Evolutionary conservation across 2,113 vertebrate genomes (phyloP), one percentile per base, ranked within the genome.

Genomic region (Psittacara wagleri): DNA sequence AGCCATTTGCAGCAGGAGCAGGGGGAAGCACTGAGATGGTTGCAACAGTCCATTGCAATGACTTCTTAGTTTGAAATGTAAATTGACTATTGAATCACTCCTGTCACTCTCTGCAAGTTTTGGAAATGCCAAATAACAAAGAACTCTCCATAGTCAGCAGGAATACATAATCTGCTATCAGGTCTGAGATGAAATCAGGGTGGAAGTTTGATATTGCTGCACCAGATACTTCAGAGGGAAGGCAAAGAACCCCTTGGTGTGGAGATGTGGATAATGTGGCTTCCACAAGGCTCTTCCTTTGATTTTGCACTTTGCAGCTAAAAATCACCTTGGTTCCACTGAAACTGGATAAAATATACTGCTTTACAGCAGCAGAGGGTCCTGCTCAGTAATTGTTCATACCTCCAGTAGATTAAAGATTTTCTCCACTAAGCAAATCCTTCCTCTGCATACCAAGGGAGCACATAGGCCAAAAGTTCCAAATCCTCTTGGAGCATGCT

Each of bases 401-500:
- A 66, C 31, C 35, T 86, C 17, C 29, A 64, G 85, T 6, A 86
- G 48, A 73, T 64, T 15, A 17, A 90, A 69, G 31, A 7, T 80
- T 66, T 76, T 78, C 75, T 35, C 31, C 67, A 18, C 33, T 22
- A 17, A 54, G n/a, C 67, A 93, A 92, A 92, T 29, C 41, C 59
- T 78, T 69, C 88, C 78, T 79, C 33, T 44, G 67, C 37, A 35
- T 6, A 35, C 85, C 39, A 62, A 76, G 17, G 17, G 10, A 49
- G 82, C 28, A 78, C 19, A n/a, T n/a, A 52, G 51, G 51, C 57
- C 86, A 57, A 46, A 69, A 92, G 82, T 90, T 77, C 88, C 87
- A 78, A 91, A 35, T 37, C 73, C 63, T 66, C 61, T 41, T 4
- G 4, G 73, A 63, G 35, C 54, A n/a, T n/a, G 15, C 81, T 64